Conservation (phyloP, 2,797 vertebrate genomes). For the Sebastiscus tertius region DNA sequence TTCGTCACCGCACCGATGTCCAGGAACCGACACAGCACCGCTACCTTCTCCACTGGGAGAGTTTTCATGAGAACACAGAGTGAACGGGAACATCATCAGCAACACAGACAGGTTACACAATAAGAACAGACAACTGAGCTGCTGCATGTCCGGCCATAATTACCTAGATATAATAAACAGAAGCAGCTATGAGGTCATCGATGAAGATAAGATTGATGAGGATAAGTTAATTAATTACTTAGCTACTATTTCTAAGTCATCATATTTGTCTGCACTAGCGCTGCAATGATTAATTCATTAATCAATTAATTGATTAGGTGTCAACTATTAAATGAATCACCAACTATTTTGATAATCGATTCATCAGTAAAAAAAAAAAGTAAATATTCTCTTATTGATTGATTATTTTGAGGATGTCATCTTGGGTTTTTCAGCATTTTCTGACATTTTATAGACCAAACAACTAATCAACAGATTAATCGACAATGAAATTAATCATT, state of each 20-base stretch:
- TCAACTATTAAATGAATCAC: too few species aligned
- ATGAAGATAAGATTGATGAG: neutral
- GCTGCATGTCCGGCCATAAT: constrained; percentile 1
- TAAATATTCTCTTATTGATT: too few species aligned
- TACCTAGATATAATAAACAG: neutral
- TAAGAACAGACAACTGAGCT: constrained; percentile 1
- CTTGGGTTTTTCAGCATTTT: too few species aligned
- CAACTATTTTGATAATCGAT: too few species aligned
- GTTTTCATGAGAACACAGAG: neutral
- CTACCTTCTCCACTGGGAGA: constrained; percentile 94
- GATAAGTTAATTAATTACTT: neutral
- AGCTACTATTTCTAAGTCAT: neutral
- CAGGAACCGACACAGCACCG: constrained; percentile 96
- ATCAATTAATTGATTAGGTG: too few species aligned
- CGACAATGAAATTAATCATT: too few species aligned
- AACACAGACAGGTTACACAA: neutral
- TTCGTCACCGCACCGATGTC: constrained; percentile 97
- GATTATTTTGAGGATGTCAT: too few species aligned
- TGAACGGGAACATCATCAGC: neutral
- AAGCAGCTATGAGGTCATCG: constrained; percentile 3
- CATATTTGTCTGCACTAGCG: neutral
- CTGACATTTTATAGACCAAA: too few species aligned
- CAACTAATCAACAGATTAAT: too few species aligned
- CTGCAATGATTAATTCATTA: too few species aligned
- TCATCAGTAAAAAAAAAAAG: too few species aligned